Conservation (phyloP, 2,113 vertebrate genomes). For the Arothron firmamentum region DNA sequence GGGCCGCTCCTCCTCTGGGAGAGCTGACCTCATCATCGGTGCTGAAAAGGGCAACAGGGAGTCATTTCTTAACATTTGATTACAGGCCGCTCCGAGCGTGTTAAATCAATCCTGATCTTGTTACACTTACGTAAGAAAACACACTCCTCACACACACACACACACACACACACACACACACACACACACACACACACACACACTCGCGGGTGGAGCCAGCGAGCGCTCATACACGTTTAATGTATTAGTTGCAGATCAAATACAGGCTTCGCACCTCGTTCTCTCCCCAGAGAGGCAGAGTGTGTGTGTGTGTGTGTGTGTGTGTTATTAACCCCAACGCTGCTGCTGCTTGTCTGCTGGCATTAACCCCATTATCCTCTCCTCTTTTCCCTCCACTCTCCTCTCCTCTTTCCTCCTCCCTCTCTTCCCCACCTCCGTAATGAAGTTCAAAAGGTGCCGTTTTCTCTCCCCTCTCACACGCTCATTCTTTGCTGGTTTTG, state of each 20-base stretch:
- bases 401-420: slow-evolving; percentile 12
- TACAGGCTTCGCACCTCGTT: slow-evolving; percentile 49
- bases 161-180: slow-evolving; percentile 27
- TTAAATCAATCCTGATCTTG: slow-evolving; percentile 45
- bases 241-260: slow-evolving; percentile 62
- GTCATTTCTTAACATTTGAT: slow-evolving; percentile 44
- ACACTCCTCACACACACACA: neutral
- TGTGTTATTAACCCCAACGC: slow-evolving; percentile 65
- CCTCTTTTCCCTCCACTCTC: slow-evolving; percentile 20
- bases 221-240: slow-evolving; percentile 52
- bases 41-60: slow-evolving; percentile 12
- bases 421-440: slow-evolving; percentile 30
- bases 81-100: slow-evolving; percentile 24
- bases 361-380: slow-evolving; percentile 67
- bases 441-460: slow-evolving; percentile 54
- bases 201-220: neutral
- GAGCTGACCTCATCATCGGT: slow-evolving; percentile 5
- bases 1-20: neutral
- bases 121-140: slow-evolving; percentile 33
- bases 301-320: slow-evolving; percentile 52
- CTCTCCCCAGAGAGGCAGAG: slow-evolving; percentile 53
- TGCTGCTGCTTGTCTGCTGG: slow-evolving; percentile 54
- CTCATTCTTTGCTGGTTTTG: slow-evolving; percentile 57
- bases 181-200: slow-evolving; percentile 3
- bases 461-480: slow-evolving; percentile 48